A percentile compares a stretch with the other conserved stretches of the same genome.
phyloP scores from a whole-genome alignment of 2,888 invertebrate genomes.

The Mythimna vitellina region DNA sequence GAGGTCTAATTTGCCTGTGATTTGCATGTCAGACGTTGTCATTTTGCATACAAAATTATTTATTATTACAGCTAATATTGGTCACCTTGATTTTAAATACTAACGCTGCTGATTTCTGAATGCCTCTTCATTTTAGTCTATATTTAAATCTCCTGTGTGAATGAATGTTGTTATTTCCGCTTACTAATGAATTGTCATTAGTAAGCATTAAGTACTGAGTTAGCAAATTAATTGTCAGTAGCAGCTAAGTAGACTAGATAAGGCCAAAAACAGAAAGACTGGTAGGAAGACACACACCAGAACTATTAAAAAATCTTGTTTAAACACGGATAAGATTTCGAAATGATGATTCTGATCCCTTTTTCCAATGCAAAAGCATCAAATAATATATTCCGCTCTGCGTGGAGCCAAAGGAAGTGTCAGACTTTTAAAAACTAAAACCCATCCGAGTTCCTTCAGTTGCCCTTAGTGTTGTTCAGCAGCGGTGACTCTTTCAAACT shows the following conservation, averaged over 20 bases:
- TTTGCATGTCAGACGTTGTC: conserved; percentile 24
- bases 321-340: not conserved
- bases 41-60: conserved; percentile 30
- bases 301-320: too few relatives aligned
- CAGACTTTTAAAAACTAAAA: too few relatives aligned
- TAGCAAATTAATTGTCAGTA: too few relatives aligned
- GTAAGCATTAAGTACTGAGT: too few relatives aligned
- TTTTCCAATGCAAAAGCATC: too few relatives aligned
- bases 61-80: conserved; percentile 28
- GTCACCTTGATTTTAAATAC: conserved; percentile 36
- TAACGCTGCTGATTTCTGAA: conserved; percentile 17
- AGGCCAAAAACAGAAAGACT: not conserved
- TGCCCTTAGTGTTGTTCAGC: too few relatives aligned
- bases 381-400: too few relatives aligned
- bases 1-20: conserved; percentile 29
- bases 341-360: not conserved
- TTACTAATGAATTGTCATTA: not conserved
- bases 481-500: too few relatives aligned
- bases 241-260: not conserved
- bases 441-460: too few relatives aligned
- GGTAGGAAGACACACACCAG: too few relatives aligned
- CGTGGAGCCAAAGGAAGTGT: too few relatives aligned
- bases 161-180: not conserved
- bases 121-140: not conserved
- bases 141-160: conserved; percentile 6